Evolutionary conservation across 1,140 invertebrate genomes (phyloP), one percentile per base, ranked within the genome.

Genomic region (Battus philenor): DNA sequence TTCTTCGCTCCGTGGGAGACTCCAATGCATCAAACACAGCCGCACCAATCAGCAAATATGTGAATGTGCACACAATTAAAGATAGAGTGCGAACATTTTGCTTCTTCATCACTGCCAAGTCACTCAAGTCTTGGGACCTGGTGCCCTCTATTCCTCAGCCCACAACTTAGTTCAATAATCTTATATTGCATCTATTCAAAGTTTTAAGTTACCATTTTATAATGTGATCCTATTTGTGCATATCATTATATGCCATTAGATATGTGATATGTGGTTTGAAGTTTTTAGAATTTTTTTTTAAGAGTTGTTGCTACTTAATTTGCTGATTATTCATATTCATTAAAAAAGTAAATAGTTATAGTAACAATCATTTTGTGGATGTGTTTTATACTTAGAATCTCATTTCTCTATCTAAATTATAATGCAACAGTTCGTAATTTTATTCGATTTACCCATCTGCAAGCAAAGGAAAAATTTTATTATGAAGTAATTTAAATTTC

Each of bases 41-140:
- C n/a, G 98, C 98, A 46, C 98, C 98, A 20, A 99, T 93, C 12
- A 99, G 90, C 39, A 99, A 90, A 88, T 99, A 99, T 29, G 98
- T 99, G 88, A 99, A 98, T 55, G 98, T 99, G 87, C 96, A 98
- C 74, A 99, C 97, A 74, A 99, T 98, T 73, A 99, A 91, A 34
- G 97, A 98, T 75, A 99, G 89, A 69, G 98, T 99, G 75, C 98
- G 94, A 62, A 99, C 96, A 92, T 99, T 99, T 92, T 99, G 98
- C 88, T 94, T 93, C 90, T 95, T 95, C 94, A 96, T 96, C 66
- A 83, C 86, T 81, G 70, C 75, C 71, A 57, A 74, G 65, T 75
- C 44, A 65, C 47, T 69, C 61, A 43, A 68, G 76, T 74, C 70
- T 73, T 59, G 71, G 78, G 76, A 74, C 69, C 18, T 64, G 63